Conservation (phyloP, 2,888 invertebrate genomes). For the Diarsia brunnea region DNA sequence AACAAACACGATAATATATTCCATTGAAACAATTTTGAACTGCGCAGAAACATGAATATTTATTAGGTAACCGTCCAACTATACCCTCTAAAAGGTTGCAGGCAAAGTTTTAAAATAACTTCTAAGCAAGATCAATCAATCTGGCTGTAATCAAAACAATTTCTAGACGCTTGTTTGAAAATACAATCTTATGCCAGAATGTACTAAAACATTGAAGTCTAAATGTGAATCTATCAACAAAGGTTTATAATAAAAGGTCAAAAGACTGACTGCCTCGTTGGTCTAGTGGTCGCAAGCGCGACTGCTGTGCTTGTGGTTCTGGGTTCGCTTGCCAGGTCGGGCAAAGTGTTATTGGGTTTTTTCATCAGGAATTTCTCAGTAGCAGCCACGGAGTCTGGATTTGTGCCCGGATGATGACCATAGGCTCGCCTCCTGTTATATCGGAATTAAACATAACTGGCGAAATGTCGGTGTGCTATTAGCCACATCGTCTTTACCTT, state of each 20-base stretch:
- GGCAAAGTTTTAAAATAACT: slow-evolving; percentile 24
- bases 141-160: slow-evolving; percentile 28
- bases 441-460: no score
- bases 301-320: no score
- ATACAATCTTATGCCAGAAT: slow-evolving; percentile 1
- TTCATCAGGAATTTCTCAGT: no score
- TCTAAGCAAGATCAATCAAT: slow-evolving; percentile 18
- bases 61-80: slow-evolving; percentile 13
- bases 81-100: background rate
- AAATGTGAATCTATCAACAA: background rate
- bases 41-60: slow-evolving; percentile 34
- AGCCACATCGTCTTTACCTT: no score
- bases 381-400: no score
- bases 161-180: slow-evolving; percentile 21
- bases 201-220: background rate
- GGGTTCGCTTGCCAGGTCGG: no score
- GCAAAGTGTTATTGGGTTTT: no score
- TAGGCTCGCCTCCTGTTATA: no score
- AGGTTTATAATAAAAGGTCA: slow-evolving; percentile 4
- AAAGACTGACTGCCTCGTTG: no score
- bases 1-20: slow-evolving; percentile 20
- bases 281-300: no score
- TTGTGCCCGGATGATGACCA: no score
- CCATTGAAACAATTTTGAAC: background rate
- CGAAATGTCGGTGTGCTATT: no score